Evolutionary conservation across 2,888 invertebrate species (phyloP).

Genomic region (Cephus runcator): DNA sequence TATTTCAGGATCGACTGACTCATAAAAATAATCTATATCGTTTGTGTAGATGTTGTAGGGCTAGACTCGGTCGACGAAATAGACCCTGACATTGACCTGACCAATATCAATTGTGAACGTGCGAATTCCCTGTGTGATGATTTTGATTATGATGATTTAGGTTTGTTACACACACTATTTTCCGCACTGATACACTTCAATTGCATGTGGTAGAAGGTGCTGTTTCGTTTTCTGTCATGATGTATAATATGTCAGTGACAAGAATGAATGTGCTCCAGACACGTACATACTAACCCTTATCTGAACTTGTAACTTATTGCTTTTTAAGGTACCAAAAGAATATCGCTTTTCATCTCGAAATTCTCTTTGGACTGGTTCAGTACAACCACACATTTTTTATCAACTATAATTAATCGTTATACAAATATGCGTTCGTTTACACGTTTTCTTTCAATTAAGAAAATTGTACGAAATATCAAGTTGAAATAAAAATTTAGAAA

Average conservation of each 20-base stretch:
- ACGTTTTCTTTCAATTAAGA: not conserved
- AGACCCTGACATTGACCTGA: slow-evolving; percentile 30
- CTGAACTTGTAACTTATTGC: not conserved
- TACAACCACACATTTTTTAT: not conserved
- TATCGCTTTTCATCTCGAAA: not conserved
- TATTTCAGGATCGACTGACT: not conserved
- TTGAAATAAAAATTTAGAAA: not conserved
- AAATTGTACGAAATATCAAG: not conserved
- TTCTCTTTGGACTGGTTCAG: not conserved
- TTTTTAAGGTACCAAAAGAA: not conserved
- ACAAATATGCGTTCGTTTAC: not conserved
- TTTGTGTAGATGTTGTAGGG: slow-evolving; percentile 39
- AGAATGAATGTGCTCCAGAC: not conserved
- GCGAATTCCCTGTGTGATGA: slow-evolving; percentile 29
- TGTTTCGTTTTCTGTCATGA: slow-evolving; percentile 5
- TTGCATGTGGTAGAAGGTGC: not conserved
- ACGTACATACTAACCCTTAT: not conserved
- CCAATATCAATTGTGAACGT: slow-evolving; percentile 34
- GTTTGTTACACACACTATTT: slow-evolving; percentile 26
- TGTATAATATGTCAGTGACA: not conserved
- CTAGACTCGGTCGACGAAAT: slow-evolving; percentile 38
- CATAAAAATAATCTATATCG: not conserved
- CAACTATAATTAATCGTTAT: not conserved
- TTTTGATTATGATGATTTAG: slow-evolving; percentile 32
- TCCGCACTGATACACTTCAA: not conserved